Conservation (phyloP, 2,797 vertebrate species). For the Sternarchorhynchus goeldii region DNA sequence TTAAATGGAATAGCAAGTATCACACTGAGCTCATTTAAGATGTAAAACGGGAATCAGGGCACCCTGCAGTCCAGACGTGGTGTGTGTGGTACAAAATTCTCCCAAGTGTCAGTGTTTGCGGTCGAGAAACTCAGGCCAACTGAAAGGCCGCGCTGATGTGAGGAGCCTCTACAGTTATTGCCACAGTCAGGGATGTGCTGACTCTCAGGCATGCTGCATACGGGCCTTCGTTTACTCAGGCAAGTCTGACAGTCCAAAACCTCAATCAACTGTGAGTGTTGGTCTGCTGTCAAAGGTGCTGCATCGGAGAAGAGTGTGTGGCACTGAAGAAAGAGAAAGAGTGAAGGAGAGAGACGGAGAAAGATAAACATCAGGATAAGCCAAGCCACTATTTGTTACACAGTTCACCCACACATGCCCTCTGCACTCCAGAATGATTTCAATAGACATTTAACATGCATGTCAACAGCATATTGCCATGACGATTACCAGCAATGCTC, state of each 20-base stretch:
- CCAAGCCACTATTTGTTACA: background rate
- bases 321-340: background rate
- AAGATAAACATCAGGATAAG: background rate
- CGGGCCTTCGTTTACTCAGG: constrained; percentile 10
- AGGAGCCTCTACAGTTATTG: background rate
- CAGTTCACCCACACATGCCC: background rate
- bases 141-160: background rate
- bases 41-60: too few relatives aligned
- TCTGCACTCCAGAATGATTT: constrained; percentile 32
- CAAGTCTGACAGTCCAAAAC: constrained; percentile 8
- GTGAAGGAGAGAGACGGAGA: background rate
- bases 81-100: background rate
- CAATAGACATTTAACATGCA: constrained; percentile 36
- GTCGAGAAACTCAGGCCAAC: background rate
- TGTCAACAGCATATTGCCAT: constrained; percentile 43
- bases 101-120: background rate
- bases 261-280: constrained; percentile 11
- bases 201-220: background rate
- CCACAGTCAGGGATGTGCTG: background rate
- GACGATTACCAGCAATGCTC: constrained; percentile 44
- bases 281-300: constrained; percentile 16
- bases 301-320: background rate
- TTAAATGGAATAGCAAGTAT: too few relatives aligned
- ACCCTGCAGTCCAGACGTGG: too few relatives aligned
- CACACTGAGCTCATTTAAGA: too few relatives aligned